Conservation (phyloP, 2,113 vertebrate genomes). For the Cheilinus undulatus region DNA sequence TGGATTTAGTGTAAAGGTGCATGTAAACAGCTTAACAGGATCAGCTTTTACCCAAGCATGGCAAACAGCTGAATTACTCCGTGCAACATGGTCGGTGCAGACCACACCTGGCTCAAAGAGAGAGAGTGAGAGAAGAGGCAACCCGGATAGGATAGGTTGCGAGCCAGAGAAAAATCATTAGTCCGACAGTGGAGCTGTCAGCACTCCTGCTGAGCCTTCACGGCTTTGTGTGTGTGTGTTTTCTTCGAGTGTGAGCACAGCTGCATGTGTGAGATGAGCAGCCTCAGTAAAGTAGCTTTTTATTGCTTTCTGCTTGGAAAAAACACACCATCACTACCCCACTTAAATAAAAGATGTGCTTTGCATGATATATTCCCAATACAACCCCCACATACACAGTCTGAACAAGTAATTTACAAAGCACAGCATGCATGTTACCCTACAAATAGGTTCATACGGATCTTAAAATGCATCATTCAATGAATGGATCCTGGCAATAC, state of each 20-base stretch:
- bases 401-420: background rate
- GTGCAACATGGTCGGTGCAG: conserved; percentile 15
- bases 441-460: background rate
- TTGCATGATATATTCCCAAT: conserved; percentile 49
- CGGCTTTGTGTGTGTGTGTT: conserved; percentile 26
- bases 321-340: conserved; percentile 39
- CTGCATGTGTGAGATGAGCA: conserved; percentile 52
- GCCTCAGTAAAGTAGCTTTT: conserved; percentile 24
- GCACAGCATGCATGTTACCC: background rate
- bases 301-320: conserved; percentile 40
- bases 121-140: background rate
- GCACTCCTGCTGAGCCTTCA: conserved; percentile 62
- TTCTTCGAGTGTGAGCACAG: conserved; percentile 44
- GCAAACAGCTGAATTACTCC: conserved; percentile 54
- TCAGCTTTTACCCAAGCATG: conserved; percentile 51
- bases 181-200: conserved; percentile 58
- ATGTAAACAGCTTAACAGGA: conserved; percentile 62
- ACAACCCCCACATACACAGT: background rate
- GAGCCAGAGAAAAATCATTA: conserved; percentile 58
- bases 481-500: background rate
- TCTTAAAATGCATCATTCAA: background rate
- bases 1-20: conserved; percentile 44
- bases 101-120: conserved; percentile 45
- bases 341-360: conserved; percentile 60
- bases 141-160: background rate